Percentiles rank a stretch among this genome's conserved stretches.
Evolutionary conservation across 2,113 vertebrate genomes (phyloP).

Genomic region (Orycteropus afer): DNA sequence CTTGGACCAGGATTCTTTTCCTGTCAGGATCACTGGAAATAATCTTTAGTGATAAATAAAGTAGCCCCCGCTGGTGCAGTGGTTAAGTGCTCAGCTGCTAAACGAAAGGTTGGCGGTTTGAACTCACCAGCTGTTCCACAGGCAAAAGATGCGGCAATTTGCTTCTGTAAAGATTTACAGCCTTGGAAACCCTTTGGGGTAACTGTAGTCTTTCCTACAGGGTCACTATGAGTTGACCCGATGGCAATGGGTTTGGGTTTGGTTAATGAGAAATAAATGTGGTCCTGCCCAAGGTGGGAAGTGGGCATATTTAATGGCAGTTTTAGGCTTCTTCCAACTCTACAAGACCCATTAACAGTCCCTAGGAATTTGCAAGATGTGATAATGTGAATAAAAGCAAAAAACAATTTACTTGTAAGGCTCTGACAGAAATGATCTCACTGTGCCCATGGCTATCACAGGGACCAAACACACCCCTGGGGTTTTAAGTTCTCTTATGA

Average conservation of each 20-base stretch:
- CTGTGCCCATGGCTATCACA: accelerated
- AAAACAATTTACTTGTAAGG: not conserved
- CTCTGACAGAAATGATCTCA: not conserved
- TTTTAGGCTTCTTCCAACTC: not conserved
- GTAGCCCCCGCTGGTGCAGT: too few relatives aligned
- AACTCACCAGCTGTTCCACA: too few relatives aligned
- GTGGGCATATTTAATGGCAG: not conserved
- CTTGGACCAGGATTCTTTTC: not conserved
- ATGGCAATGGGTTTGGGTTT: not conserved
- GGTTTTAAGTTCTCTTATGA: conserved; percentile 3
- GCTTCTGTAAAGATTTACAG: too few relatives aligned
- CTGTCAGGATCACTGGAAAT: not conserved
- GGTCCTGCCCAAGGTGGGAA: not conserved
- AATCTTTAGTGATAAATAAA: not conserved
- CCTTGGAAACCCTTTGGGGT: not conserved
- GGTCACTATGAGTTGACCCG: too few relatives aligned
- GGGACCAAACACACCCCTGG: not conserved
- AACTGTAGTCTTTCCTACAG: too few relatives aligned
- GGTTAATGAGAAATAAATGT: not conserved
- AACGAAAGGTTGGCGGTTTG: not conserved
- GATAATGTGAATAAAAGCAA: not conserved
- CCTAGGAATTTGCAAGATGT: not conserved
- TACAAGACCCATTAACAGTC: not conserved
- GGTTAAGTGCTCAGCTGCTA: not conserved
- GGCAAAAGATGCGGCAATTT: too few relatives aligned